phyloP scores from a whole-genome alignment of 2,888 invertebrate species.

The Drosophila bunnanda region DNA sequence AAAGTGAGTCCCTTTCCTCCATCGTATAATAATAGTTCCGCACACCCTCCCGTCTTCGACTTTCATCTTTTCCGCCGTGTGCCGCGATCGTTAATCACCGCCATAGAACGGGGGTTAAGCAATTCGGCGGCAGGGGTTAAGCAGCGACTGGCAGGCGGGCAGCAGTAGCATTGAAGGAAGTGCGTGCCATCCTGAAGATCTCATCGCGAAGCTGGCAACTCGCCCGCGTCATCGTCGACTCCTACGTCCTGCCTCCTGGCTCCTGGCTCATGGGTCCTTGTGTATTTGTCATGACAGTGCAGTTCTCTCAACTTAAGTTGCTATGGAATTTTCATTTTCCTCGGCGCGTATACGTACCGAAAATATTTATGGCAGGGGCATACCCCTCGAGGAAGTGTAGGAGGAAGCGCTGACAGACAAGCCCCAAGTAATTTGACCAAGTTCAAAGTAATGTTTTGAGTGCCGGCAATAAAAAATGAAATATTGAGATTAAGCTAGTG shows the following conservation, averaged over 20 bases:
- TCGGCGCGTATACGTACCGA: conserved; percentile 22
- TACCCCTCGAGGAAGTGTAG: conserved; percentile 13
- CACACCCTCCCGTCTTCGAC: background rate
- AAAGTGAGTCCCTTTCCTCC: conserved; percentile 18
- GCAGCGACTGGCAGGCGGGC: background rate
- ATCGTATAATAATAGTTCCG: conserved; percentile 37
- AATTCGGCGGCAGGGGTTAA: conserved; percentile 5
- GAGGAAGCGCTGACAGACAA: conserved; percentile 44
- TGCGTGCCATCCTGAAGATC: conserved; percentile 43
- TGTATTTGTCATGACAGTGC: conserved; percentile 52
- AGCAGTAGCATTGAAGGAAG: conserved; percentile 5
- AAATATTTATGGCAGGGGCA: conserved; percentile 37
- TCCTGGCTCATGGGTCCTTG: conserved; percentile 2
- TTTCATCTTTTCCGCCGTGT: conserved; percentile 50
- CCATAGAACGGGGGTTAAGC: background rate
- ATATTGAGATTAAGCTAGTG: conserved; percentile 36
- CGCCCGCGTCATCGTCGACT: conserved; percentile 29
- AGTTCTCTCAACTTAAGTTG: conserved; percentile 44
- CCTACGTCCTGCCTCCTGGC: background rate
- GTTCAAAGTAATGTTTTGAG: conserved; percentile 44
- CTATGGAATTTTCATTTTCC: conserved; percentile 48
- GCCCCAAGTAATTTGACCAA: conserved; percentile 48
- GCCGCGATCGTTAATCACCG: conserved; percentile 53
- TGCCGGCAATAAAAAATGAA: conserved; percentile 42
- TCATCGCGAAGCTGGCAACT: conserved; percentile 15